A percentile compares a stretch with the other conserved stretches of the same genome.
Conservation (phyloP, 2,888 invertebrate species). For the Omphaloscelis lunosa region DNA sequence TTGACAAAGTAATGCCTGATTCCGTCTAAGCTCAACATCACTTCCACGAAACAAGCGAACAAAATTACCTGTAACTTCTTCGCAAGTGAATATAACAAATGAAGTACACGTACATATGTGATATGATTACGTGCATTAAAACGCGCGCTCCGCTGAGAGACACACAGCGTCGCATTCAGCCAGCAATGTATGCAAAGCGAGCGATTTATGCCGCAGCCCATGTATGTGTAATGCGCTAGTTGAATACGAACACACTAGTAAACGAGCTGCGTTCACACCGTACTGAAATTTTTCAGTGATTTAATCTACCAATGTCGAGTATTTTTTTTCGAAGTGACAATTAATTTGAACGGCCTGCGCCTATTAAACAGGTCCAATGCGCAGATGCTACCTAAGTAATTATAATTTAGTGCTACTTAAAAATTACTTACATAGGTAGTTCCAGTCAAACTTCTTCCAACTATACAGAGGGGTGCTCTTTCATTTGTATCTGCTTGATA, state of each 20-base stretch:
- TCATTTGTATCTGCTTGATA: no score
- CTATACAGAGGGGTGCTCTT: background rate
- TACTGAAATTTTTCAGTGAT: constrained; percentile 5
- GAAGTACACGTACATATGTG: constrained; percentile 48
- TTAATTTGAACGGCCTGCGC: background rate
- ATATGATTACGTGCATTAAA: constrained; percentile 67
- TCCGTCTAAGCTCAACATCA: background rate
- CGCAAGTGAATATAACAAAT: constrained; percentile 50
- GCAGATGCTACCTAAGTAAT: background rate
- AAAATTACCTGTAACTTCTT: constrained; percentile 34
- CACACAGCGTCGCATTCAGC: constrained; percentile 60
- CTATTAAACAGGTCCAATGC: background rate
- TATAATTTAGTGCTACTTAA: background rate
- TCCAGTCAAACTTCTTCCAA: background rate
- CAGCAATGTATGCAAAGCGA: constrained; percentile 79
- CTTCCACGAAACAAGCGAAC: constrained; percentile 10
- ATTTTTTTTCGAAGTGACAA: no score
- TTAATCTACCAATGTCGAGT: background rate
- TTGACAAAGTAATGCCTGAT: background rate
- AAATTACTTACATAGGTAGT: background rate
- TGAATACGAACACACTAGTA: constrained; percentile 74
- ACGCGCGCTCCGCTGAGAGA: constrained; percentile 47
- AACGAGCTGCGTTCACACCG: constrained; percentile 69
- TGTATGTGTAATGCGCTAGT: constrained; percentile 78
- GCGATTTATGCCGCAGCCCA: constrained; percentile 79